Evolutionary conservation across 2,888 invertebrate genomes (phyloP).

Genomic region (Eumacrocentrus americanus): DNA sequence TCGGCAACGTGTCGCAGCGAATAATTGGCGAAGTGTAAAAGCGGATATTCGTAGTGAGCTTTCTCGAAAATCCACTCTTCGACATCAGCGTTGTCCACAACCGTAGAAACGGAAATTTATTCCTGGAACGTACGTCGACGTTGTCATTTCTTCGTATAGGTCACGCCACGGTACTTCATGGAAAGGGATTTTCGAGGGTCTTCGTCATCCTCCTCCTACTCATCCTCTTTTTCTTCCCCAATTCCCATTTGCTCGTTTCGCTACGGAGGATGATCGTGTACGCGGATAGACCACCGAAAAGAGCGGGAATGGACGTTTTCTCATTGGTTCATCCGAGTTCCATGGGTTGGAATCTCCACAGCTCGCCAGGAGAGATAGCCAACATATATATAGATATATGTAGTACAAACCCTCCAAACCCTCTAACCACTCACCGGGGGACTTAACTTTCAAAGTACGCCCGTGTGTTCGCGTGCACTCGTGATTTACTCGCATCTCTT

Average conservation of each 20-base stretch:
- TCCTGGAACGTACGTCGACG: slow-evolving; percentile 34
- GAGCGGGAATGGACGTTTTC: slow-evolving; percentile 5
- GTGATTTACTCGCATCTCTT: slow-evolving; percentile 50
- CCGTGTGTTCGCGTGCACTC: slow-evolving; percentile 44
- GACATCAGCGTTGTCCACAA: not conserved
- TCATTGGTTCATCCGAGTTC: not conserved
- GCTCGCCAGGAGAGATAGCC: not conserved
- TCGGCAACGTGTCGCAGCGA: slow-evolving; percentile 18
- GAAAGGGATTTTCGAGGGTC: slow-evolving; percentile 8
- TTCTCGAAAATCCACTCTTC: slow-evolving; percentile 3
- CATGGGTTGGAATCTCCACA: not conserved
- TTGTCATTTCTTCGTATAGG: slow-evolving; percentile 29
- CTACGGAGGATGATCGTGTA: not conserved
- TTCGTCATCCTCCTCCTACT: slow-evolving; percentile 5
- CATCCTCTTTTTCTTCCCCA: not conserved
- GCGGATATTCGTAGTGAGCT: slow-evolving; percentile 40
- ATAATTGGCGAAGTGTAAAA: slow-evolving; percentile 46
- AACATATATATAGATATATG: not conserved
- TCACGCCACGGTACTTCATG: slow-evolving; percentile 4
- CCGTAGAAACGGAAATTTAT: slow-evolving; percentile 31
- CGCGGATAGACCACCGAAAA: not conserved
- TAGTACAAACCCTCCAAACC: slow-evolving; percentile 11
- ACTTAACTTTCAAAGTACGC: slow-evolving; percentile 41
- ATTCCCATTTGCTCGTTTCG: slow-evolving; percentile 11
- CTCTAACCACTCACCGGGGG: slow-evolving; percentile 23